Base-by-base conservation (phyloP, 2,797 vertebrate genomes). In the Eospalax fontanierii region DNA sequence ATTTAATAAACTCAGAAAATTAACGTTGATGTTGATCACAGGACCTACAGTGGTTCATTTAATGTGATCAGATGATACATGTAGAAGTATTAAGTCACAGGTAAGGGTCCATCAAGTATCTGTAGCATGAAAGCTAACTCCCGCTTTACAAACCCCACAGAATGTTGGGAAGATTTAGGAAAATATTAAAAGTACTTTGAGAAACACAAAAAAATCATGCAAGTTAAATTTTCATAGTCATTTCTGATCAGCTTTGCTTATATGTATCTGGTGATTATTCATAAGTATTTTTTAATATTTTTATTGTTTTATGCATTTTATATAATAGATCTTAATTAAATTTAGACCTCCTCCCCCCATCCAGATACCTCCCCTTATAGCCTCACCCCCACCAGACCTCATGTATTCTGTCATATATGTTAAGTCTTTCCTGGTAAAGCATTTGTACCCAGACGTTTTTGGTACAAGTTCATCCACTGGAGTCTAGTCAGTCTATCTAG, bases 161-260 rank as follows among this genome's bases (percentile, higher is more conserved):
- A 61, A 89, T 40, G n/a, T 50, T 71, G 7, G n/a, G 16, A 65
- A 54, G n/a, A 30, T 88, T 63, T 59, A 50, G 50, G 82, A 90
- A 54, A 92, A 92, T 15, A 15, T 35, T 90, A 75, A 73, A 87
- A 95, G 35, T 40, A 9, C 2, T 82, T 57, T 68, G 76, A 75
- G 68, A 80, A 65, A 43, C 19, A 33, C 43, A 87, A 26, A 21
- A 88, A 71, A 84, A 65, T 38, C 28, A 75, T n/a, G 15, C 8
- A 50, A 61, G 2, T 71, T 73, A 89, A 28, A 65, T 46, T 30
- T 0, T n/a, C 28, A 22, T n/a, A 66, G 86, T 63, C 26, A 70
- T 68, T 90, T 90, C 38, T n/a, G 81, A 30, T 46, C 35, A 30
- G 3, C 90, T 82, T 80, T 68, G 18, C 57, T 68, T 61, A 30